Evolutionary conservation across 1,140 invertebrate species (phyloP), one percentile per base, ranked within the genome.

Genomic region (Drosophila pseudoobscura): DNA sequence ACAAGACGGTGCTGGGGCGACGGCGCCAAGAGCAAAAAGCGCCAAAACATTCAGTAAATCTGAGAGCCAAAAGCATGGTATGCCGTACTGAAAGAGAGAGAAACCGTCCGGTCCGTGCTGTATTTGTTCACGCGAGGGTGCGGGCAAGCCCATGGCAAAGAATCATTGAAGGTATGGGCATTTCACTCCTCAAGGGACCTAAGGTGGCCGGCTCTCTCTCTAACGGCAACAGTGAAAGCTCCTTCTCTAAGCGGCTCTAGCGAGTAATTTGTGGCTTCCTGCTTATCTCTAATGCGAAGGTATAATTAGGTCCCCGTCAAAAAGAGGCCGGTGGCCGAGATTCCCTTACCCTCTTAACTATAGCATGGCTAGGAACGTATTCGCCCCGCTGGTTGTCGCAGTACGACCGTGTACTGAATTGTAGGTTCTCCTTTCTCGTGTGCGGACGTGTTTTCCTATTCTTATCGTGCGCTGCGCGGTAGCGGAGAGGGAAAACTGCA

Each of bases 351-450:
- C 31, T 9, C 9, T 35, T 9, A 3, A 3, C 31, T 35, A 35
- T 3, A 4, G 9, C 9, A 0, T 35, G 31, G 31, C 3, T 11
- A 20, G 31, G 22, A 29, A 26, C 17, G 9, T 41, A 68, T 56
- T 69, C 65, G 65, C 65, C 65, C 31, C 63, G 63, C 64, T 43
- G 11, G 65, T 43, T 64, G 75, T 35, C 9, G 31, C 31, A 11
- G 31, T 11, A 35, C 31, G 31, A 11, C 31, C 31, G 31, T 77
- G 75, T 88, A 87, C 83, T 83, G 83, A 88, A 76, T 87, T 87
- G 88, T 49, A 87, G 83, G 78, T 87, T 88, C 79, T 88, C 62
- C 83, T 87, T 78, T 84, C 83, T 72, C 60, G 64, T 83, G 83
- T 83, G 75, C 83, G 83, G 83, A 87, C 83, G 83, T 87, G 83